Base-by-base conservation (phyloP, 2,113 vertebrate species). In the Regulus satrapa region DNA sequence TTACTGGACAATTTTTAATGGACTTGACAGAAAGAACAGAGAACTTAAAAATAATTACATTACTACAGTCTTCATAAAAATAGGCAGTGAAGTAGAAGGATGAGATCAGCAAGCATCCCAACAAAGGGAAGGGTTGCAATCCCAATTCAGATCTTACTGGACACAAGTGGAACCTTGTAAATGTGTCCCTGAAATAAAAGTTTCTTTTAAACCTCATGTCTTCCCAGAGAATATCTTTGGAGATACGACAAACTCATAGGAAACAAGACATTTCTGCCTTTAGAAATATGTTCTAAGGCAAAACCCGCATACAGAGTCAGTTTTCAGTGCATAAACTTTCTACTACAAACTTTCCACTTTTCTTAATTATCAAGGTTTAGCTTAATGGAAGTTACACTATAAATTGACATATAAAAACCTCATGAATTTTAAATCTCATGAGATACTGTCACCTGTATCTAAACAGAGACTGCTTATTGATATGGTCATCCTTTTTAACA, bases 11-110 rank as follows among this genome's bases (percentile, higher is more conserved):
- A 80, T 93, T 94, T 91, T 80, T 94, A 96, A 83, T 76, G 84
- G 87, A 73, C 91, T 55, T 93, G 92, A 94, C 94, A 95, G 89
- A 84, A n/a, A 78, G 79, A 92, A 86, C 34, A 95, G 84, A 89
- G 72, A 67, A 89, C 63, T 96, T 80, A 91, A 64, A 89, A 76
- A 77, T 93, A 96, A 89, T 82, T 74, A 67, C 75, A 40, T 92
- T 95, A 83, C 72, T 92, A 83, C 28, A 69, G 73, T 91, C 85
- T 84, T 94, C 67, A 76, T 51, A 87, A 89, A 94, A 95, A 91
- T 64, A 93, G 59, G 73, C 92, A 93, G 41, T 80, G 84, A 96
- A 94, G 76, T 91, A 82, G 45, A 73, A 78, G 31, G 49, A 95
- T 68, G 32, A 81, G 46, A 95, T 69, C 21, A 2, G 34, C 77